These are phyloP conservation scores for Andricus quercusramuli DNA, from an alignment of 2,888 invertebrate species.

Conservation along the genomic window DNA sequence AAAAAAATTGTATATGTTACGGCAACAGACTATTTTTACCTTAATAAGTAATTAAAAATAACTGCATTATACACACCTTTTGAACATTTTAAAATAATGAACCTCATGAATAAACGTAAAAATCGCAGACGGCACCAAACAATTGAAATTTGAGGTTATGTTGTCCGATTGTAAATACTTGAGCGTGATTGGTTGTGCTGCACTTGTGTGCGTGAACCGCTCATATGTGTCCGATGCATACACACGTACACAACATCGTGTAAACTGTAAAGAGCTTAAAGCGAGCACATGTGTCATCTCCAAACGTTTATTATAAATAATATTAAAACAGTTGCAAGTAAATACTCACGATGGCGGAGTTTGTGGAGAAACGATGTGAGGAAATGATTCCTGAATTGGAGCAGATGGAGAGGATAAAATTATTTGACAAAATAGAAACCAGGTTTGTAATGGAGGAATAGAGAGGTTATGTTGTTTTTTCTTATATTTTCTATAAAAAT, in stretches of 20 bases:
- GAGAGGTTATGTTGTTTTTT: conserved; percentile 49
- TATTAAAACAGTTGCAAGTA: conserved; percentile 12
- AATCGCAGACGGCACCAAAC: too few relatives aligned
- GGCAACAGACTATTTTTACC: too few relatives aligned
- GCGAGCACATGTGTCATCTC: too few relatives aligned
- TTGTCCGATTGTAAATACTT: too few relatives aligned
- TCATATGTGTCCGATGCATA: too few relatives aligned
- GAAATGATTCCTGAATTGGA: conserved; percentile 90
- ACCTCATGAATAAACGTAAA: too few relatives aligned
- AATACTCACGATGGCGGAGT: conserved; percentile 86
- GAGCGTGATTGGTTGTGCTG: too few relatives aligned
- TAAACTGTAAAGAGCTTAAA: too few relatives aligned
- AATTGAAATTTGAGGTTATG: too few relatives aligned
- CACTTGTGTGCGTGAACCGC: too few relatives aligned
- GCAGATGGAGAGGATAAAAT: conserved; percentile 86
- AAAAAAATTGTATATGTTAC: too few relatives aligned
- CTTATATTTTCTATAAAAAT: background rate
- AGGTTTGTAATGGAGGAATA: conserved; percentile 78
- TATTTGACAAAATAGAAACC: conserved; percentile 86
- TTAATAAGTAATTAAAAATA: background rate
- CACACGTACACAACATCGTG: too few relatives aligned
- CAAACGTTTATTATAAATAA: conserved; percentile 8
- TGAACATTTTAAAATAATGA: background rate
- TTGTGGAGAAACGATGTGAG: conserved; percentile 89
- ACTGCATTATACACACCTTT: background rate